Conservation (phyloP, 92 coral and sea anemone genomes). For the Porites cylindrica region DNA sequence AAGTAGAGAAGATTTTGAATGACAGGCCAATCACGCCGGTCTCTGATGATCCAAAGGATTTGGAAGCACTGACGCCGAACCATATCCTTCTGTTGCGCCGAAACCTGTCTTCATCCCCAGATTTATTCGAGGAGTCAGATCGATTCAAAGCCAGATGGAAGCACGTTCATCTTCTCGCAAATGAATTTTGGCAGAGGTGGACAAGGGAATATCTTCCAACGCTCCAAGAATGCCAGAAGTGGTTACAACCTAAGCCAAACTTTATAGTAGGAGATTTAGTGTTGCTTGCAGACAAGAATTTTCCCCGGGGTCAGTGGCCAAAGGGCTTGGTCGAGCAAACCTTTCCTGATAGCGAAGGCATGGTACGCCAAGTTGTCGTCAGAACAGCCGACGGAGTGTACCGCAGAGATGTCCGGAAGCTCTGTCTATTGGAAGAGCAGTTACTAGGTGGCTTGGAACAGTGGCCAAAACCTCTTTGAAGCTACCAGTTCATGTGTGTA, state of each 20-base stretch:
- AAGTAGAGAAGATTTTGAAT: too few relatives aligned
- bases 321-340: slow-evolving; percentile 65
- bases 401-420: slow-evolving; percentile 64
- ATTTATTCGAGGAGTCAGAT: slow-evolving; percentile 43
- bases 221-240: slow-evolving; percentile 70
- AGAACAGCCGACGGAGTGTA: slow-evolving; percentile 57
- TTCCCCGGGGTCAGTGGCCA: slow-evolving; percentile 71
- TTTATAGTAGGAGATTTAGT: slow-evolving; percentile 69
- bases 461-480: neutral
- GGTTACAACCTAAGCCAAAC: slow-evolving; percentile 56
- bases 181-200: too few relatives aligned
- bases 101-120: too few relatives aligned
- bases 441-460: slow-evolving; percentile 10
- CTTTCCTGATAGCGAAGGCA: slow-evolving; percentile 52
- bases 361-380: slow-evolving; percentile 62
- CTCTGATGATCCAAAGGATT: too few relatives aligned
- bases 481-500: neutral
- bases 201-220: too few relatives aligned
- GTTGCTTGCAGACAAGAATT: slow-evolving; percentile 49
- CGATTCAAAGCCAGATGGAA: slow-evolving; percentile 63
- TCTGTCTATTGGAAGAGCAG: slow-evolving; percentile 59
- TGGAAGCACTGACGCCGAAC: too few relatives aligned
- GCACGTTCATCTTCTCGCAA: too few relatives aligned
- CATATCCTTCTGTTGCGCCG: too few relatives aligned
- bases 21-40: slow-evolving; percentile 11